These are phyloP conservation scores for Drosophila pseudotalamancana DNA, from an alignment of 2,888 invertebrate species.

Conservation along the genomic window DNA sequence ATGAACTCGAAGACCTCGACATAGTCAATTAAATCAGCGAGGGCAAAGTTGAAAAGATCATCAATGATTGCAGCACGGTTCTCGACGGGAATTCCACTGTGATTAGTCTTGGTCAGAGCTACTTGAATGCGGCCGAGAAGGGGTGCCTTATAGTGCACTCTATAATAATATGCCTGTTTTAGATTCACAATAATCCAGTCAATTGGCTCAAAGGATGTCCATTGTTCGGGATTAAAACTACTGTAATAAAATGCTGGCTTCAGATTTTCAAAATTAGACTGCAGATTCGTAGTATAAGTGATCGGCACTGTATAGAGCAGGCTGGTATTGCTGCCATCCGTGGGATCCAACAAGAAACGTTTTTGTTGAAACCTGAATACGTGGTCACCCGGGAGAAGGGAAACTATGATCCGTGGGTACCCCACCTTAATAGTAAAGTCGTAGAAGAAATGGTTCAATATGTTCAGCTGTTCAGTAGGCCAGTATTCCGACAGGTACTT, in stretches of 20 bases:
- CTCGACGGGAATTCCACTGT: slow-evolving; percentile 79
- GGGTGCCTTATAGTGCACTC: slow-evolving; percentile 88
- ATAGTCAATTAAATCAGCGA: slow-evolving; percentile 74
- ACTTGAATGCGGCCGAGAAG: slow-evolving; percentile 85
- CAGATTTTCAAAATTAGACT: slow-evolving; percentile 62
- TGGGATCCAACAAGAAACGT: slow-evolving; percentile 65
- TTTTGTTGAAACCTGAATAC: slow-evolving; percentile 57
- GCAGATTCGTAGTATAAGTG: slow-evolving; percentile 68
- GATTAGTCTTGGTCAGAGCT: slow-evolving; percentile 51
- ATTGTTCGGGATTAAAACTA: no score
- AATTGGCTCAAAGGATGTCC: slow-evolving; percentile 32
- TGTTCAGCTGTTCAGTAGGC: slow-evolving; percentile 63
- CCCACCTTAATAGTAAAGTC: slow-evolving; percentile 89
- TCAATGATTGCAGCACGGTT: slow-evolving; percentile 91
- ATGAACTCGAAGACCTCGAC: slow-evolving; percentile 86
- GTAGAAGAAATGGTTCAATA: slow-evolving; percentile 74
- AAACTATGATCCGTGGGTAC: slow-evolving; percentile 87
- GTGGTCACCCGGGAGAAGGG: slow-evolving; percentile 8
- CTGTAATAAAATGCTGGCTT: slow-evolving; percentile 60
- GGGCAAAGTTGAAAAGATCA: slow-evolving; percentile 88
- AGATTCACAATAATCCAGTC: slow-evolving; percentile 80
- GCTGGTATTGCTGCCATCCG: slow-evolving; percentile 56
- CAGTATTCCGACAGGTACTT: slow-evolving; percentile 80
- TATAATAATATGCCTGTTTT: slow-evolving; percentile 84
- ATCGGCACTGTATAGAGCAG: slow-evolving; percentile 77